Evolutionary conservation across 2,888 invertebrate species (phyloP), one percentile per base, ranked within the genome.

Genomic region (Patella ulyssiponensis): DNA sequence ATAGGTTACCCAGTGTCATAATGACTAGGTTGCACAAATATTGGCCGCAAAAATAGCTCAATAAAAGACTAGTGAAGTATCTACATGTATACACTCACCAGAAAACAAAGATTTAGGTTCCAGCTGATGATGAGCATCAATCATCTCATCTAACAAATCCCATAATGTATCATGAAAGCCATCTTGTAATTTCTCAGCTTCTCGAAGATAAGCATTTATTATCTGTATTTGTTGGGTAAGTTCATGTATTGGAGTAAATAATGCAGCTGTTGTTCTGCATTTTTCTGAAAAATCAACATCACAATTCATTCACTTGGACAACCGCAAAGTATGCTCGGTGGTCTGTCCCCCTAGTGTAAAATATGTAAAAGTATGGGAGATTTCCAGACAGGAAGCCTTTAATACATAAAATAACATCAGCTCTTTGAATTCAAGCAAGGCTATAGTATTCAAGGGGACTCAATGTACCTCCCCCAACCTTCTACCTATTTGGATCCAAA

Each of bases 201-300:
- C 90, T 9, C 91, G 81, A 76, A 87, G 87, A 82, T 87, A 90
- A 3, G 89, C 89, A 80, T 91, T 91, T 75, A 90, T 85, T 20
- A 82, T 71, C 72, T 89, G 87, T 73, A 91, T 90, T 78, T 90
- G 89, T 14, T 87, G 83, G 0, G 88, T 83, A 9, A 91, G 79
- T 69, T 89, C 88, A 73, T 91, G 89, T 2, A 88, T 89, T 14
- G 90, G 91, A 4, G 90, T 86, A 84, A 91, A 91, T 81, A 91
- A 81, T 3, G 88, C 82, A 15, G 87, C 88, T 74, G 86, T 78
- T 15, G 84, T 75, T 76, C 86, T 80, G 23, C 85, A 83, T 75
- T 86, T 87, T 79, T 91, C 91, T 91, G 86, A 44, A 80, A 80
- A 54, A 56, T 23, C 73, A 15, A 69, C 12, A 23, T 23, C 11